A percentile compares a stretch with the other conserved stretches of the same genome.
phyloP scores from a whole-genome alignment of 1,140 invertebrate genomes.

The Drosophila bocki region DNA sequence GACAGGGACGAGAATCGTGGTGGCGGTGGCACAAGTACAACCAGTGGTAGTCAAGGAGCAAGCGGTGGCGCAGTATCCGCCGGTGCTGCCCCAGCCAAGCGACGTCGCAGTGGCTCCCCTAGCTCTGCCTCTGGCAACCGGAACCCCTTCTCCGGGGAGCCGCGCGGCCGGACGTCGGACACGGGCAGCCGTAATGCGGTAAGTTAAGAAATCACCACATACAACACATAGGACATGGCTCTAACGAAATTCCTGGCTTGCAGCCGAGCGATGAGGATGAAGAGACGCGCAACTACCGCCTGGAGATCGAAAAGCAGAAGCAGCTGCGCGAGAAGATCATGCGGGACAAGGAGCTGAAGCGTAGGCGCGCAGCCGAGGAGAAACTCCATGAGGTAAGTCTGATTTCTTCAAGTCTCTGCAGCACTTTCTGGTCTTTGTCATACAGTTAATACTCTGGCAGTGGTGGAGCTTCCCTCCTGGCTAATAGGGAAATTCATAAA shows the following conservation, averaged over 20 bases:
- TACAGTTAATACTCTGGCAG: neutral
- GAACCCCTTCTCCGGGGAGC: constrained; percentile 70
- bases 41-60: constrained; percentile 16
- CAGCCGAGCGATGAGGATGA: constrained; percentile 87
- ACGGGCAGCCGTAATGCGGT: constrained; percentile 62
- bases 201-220: constrained; percentile 16
- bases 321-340: constrained; percentile 87
- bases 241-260: constrained; percentile 7
- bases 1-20: constrained; percentile 67
- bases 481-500: no score
- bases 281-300: constrained; percentile 88
- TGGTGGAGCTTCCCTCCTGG: neutral
- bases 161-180: constrained; percentile 50
- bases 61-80: constrained; percentile 6
- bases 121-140: constrained; percentile 19
- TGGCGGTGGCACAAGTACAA: constrained; percentile 17
- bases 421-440: no score
- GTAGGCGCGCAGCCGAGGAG: constrained; percentile 87
- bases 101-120: constrained; percentile 76
- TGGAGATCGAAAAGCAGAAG: constrained; percentile 89
- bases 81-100: constrained; percentile 55
- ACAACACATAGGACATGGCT: rapidly evolving
- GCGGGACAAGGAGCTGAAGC: constrained; percentile 88
- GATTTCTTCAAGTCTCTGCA: neutral
- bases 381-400: constrained; percentile 78